phyloP scores from a whole-genome alignment of 2,113 vertebrate species.

The Pangasianodon hypophthalmus region DNA sequence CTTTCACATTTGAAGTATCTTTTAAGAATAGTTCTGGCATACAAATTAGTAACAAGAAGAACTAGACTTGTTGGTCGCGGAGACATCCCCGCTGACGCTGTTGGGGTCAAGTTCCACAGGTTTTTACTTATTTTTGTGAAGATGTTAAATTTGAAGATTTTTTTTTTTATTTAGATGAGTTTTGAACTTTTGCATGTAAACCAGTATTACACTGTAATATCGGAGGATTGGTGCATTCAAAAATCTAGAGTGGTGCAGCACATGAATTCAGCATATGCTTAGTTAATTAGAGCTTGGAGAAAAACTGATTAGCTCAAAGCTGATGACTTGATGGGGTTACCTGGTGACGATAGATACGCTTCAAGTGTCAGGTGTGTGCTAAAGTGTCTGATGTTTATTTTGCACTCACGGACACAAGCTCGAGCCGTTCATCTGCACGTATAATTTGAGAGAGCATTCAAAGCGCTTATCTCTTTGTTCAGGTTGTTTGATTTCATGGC shows the following conservation, averaged over 20 bases:
- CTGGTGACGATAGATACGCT: slow-evolving; percentile 2
- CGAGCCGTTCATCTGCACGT: background rate
- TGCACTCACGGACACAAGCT: background rate
- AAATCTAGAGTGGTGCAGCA: no score
- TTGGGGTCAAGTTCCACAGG: no score
- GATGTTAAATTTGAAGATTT: no score
- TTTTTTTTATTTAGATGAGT: no score
- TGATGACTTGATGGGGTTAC: background rate
- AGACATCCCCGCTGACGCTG: no score
- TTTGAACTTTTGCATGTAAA: no score
- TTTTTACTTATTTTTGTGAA: no score
- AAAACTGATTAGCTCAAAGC: slow-evolving; percentile 4
- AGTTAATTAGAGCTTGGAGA: background rate
- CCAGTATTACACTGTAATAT: background rate
- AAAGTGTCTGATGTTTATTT: background rate
- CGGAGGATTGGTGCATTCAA: no score
- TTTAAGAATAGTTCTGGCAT: no score
- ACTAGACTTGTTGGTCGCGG: no score
- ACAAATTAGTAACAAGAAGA: no score
- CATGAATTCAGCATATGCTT: background rate
- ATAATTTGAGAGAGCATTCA: background rate
- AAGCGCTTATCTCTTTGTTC: slow-evolving; percentile 33
- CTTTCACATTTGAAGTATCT: no score
- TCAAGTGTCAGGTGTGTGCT: background rate
- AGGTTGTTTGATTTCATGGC: background rate